phyloP scores from a whole-genome alignment of 2,797 vertebrate genomes.

The Liasis olivaceus region DNA sequence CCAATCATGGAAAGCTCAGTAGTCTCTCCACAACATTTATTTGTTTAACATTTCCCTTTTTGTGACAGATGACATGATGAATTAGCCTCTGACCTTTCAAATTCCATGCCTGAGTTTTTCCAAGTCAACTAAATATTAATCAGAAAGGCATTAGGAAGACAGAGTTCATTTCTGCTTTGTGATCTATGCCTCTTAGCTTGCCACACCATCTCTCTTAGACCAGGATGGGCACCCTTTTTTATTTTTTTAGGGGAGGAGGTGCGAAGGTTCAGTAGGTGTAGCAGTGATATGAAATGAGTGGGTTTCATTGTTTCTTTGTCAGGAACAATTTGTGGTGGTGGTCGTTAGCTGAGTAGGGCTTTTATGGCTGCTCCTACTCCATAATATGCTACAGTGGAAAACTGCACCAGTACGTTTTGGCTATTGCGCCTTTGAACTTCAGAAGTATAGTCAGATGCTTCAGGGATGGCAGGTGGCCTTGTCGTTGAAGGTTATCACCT shows the following conservation, averaged over 20 bases:
- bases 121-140: background rate
- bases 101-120: conserved; percentile 28
- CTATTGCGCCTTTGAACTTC: background rate
- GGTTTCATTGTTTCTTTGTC: background rate
- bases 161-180: conserved; percentile 8
- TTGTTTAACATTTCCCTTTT: conserved; percentile 42
- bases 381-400: background rate
- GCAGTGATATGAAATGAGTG: background rate
- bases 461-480: too few relatives aligned
- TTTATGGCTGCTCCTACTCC: background rate
- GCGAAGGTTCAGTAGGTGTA: background rate
- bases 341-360: background rate
- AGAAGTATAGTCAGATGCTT: too few relatives aligned
- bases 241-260: background rate
- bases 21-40: conserved; percentile 18
- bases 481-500: too few relatives aligned
- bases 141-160: conserved; percentile 3
- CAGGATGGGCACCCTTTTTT: background rate
- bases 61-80: background rate
- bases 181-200: conserved; percentile 18
- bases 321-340: background rate
- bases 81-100: conserved; percentile 29
- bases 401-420: background rate
- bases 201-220: background rate
- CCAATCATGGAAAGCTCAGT: conserved; percentile 23